A percentile compares a stretch with the other conserved stretches of the same genome.
Conservation (phyloP, 2,888 invertebrate species). For the Emmelina monodactyla region DNA sequence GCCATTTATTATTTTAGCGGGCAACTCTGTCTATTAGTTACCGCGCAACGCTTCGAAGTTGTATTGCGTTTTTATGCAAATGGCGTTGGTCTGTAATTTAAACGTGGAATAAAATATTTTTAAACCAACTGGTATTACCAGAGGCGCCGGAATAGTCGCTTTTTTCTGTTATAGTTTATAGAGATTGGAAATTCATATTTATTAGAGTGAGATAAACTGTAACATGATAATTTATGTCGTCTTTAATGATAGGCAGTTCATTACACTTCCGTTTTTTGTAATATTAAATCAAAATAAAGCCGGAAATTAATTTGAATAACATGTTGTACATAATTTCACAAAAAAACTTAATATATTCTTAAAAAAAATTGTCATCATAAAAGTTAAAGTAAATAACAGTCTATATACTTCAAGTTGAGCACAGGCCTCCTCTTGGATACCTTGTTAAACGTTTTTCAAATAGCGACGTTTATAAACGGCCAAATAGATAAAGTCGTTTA, state of each 20-base stretch:
- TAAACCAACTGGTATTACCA: not conserved
- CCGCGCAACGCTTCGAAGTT: not conserved
- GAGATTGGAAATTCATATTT: not conserved
- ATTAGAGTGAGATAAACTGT: not conserved
- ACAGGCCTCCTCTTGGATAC: no score
- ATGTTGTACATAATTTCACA: no score
- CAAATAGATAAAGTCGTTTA: not conserved
- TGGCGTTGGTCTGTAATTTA: not conserved
- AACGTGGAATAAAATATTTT: not conserved
- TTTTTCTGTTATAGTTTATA: not conserved
- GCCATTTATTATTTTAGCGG: no score
- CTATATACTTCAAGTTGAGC: no score
- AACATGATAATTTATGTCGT: not conserved
- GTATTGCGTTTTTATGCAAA: conserved; percentile 1
- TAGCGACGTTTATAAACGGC: not conserved
- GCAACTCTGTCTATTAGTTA: not conserved
- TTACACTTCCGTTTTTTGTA: no score
- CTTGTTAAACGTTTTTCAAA: not conserved
- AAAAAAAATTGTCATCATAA: not conserved
- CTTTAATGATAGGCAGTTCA: not conserved
- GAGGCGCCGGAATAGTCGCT: not conserved
- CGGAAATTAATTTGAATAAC: no score
- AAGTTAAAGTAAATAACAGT: no score
- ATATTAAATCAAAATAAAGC: no score
- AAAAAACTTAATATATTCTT: not conserved